These are phyloP conservation scores for Silurus glanis DNA, from an alignment of 2,113 vertebrate species.

Conservation along the genomic window DNA sequence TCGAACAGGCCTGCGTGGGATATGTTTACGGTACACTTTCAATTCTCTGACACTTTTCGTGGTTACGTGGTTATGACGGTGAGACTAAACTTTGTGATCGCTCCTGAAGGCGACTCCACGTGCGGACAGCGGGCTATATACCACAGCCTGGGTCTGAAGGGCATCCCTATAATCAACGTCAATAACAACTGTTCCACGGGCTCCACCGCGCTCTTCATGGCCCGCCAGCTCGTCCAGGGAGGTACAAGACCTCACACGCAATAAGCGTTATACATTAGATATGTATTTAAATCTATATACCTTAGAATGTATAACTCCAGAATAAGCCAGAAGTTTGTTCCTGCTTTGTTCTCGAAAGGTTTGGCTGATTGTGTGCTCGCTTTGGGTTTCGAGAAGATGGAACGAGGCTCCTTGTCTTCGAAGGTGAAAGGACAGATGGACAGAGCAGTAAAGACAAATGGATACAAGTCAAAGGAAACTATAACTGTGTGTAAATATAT, in stretches of 20 bases:
- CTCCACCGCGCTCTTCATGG: slow-evolving; percentile 91
- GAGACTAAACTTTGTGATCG: background rate
- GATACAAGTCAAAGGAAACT: background rate
- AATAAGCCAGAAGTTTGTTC: background rate
- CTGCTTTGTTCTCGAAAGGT: slow-evolving; percentile 67
- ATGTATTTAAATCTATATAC: too few relatives aligned
- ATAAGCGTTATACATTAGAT: too few relatives aligned
- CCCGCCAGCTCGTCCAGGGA: slow-evolving; percentile 84
- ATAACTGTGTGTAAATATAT: background rate
- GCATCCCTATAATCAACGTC: slow-evolving; percentile 93
- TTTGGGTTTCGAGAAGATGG: slow-evolving; percentile 96
- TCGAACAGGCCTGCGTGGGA: slow-evolving; percentile 90
- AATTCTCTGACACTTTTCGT: background rate
- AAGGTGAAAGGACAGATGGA: slow-evolving; percentile 66
- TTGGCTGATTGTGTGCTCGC: slow-evolving; percentile 88
- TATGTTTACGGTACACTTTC: slow-evolving; percentile 86
- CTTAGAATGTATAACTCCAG: background rate
- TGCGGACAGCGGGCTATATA: slow-evolving; percentile 93
- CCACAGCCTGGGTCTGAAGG: slow-evolving; percentile 88
- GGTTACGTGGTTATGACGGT: background rate
- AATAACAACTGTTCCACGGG: slow-evolving; percentile 98
- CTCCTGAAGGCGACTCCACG: slow-evolving; percentile 83
- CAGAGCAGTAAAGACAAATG: background rate
- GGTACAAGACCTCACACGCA: slow-evolving; percentile 70
- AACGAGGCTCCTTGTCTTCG: slow-evolving; percentile 71